Evolutionary conservation across 92 coral and sea anemone species (phyloP).

Genomic region (Anthopleura xanthogrammica): DNA sequence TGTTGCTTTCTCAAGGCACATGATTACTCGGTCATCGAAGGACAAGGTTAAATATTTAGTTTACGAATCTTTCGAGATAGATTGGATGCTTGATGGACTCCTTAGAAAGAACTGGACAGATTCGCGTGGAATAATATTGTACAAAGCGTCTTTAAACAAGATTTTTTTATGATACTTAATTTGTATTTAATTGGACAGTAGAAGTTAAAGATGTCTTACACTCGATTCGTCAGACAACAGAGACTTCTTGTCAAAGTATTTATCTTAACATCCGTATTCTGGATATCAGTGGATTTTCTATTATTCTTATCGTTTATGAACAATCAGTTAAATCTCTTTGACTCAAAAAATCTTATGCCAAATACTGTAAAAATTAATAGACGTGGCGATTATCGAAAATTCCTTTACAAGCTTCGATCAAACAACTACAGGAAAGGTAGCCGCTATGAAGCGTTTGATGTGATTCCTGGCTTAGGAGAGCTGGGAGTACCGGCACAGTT

Average conservation of each 20-base stretch:
- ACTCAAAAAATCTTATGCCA: slow-evolving; percentile 60
- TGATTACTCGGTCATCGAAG: neutral
- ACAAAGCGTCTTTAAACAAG: neutral
- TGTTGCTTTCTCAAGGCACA: neutral
- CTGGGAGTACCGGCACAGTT: slow-evolving; percentile 68
- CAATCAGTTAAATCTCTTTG: slow-evolving; percentile 62
- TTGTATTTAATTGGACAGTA: neutral
- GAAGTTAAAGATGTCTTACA: slow-evolving; percentile 16
- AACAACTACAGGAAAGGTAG: slow-evolving; percentile 2
- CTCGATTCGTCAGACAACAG: slow-evolving; percentile 51
- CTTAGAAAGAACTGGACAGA: neutral
- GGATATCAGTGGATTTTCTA: slow-evolving; percentile 78
- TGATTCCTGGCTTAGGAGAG: slow-evolving; percentile 75
- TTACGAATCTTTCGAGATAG: neutral
- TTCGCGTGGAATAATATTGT: neutral
- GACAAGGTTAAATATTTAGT: neutral
- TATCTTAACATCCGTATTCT: slow-evolving; percentile 69
- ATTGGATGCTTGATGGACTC: neutral
- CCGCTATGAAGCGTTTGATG: slow-evolving; percentile 37
- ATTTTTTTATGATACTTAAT: neutral
- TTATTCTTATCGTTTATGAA: slow-evolving; percentile 61
- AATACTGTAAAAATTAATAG: slow-evolving; percentile 10
- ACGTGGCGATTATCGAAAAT: slow-evolving; percentile 2
- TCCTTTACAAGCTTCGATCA: neutral
- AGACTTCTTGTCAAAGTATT: slow-evolving; percentile 73